These are phyloP conservation scores for Mesoclemmys tuberculata DNA, from an alignment of 2,113 vertebrate genomes.

Conservation along the genomic window DNA sequence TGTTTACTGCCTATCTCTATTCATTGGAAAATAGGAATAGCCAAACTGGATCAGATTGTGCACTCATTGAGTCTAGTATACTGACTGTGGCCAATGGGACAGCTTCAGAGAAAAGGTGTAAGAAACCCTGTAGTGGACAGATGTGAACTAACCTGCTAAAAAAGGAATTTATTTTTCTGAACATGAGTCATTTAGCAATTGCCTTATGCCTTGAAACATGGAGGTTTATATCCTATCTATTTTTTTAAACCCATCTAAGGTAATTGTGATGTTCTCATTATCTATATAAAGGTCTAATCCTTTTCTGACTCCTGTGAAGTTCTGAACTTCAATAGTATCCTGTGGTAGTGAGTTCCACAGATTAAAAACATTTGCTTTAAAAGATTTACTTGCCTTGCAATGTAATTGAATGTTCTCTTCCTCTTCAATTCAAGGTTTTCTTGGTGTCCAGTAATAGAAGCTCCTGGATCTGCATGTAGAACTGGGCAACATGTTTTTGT, in stretches of 20 bases:
- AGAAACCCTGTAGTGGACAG: neutral
- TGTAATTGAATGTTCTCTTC: neutral
- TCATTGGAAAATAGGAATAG: neutral
- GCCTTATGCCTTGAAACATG: neutral
- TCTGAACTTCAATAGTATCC: neutral
- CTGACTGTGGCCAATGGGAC: neutral
- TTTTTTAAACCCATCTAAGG: neutral
- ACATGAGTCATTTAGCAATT: neutral
- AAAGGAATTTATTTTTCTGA: neutral
- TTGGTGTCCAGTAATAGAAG: neutral
- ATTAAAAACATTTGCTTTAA: neutral
- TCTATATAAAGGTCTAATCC: neutral
- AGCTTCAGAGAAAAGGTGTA: neutral
- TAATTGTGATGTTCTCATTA: neutral
- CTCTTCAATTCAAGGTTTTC: neutral
- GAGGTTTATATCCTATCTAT: neutral
- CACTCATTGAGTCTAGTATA: no score
- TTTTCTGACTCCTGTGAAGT: neutral
- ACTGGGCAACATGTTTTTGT: no score
- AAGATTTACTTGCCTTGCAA: neutral
- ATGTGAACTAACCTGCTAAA: neutral
- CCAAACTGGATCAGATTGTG: neutral
- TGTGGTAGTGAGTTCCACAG: neutral
- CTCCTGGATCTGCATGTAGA: no score
- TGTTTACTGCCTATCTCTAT: no score